Percentiles rank a stretch among this genome's conserved stretches.
phyloP scores from a whole-genome alignment of 1,140 invertebrate species.

The Caenorhabditis remanei region DNA sequence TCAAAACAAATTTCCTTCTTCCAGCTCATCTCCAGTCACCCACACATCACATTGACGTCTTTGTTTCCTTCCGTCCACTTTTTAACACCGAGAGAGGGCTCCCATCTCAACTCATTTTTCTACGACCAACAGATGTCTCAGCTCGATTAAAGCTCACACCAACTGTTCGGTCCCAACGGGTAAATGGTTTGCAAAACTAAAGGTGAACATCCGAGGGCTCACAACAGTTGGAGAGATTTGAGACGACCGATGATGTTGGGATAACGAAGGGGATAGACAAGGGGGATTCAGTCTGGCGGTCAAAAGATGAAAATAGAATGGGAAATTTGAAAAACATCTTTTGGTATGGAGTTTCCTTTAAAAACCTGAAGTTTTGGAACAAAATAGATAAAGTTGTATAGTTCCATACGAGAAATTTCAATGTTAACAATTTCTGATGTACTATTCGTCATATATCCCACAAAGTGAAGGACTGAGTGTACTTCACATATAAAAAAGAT shows the following conservation, averaged over 20 bases:
- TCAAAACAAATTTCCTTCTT: conserved; percentile 46
- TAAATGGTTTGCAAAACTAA: conserved; percentile 32
- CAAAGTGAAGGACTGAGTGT: no score
- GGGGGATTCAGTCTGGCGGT: neutral
- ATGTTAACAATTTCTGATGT: no score
- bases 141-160: conserved; percentile 53
- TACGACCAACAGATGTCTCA: conserved; percentile 33
- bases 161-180: conserved; percentile 37
- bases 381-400: no score
- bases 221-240: neutral
- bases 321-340: neutral
- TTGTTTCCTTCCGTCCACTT: conserved; percentile 43
- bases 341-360: neutral
- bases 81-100: neutral
- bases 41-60: conserved; percentile 45
- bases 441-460: no score
- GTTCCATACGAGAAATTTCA: no score
- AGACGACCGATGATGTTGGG: neutral
- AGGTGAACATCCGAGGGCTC: conserved; percentile 36
- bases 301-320: conserved; percentile 10
- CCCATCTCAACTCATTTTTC: conserved; percentile 4
- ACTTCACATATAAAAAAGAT: no score
- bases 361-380: neutral
- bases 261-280: neutral
- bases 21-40: neutral